Conservation (phyloP, 1,140 invertebrate species). For the Sarcophaga peregrina region DNA sequence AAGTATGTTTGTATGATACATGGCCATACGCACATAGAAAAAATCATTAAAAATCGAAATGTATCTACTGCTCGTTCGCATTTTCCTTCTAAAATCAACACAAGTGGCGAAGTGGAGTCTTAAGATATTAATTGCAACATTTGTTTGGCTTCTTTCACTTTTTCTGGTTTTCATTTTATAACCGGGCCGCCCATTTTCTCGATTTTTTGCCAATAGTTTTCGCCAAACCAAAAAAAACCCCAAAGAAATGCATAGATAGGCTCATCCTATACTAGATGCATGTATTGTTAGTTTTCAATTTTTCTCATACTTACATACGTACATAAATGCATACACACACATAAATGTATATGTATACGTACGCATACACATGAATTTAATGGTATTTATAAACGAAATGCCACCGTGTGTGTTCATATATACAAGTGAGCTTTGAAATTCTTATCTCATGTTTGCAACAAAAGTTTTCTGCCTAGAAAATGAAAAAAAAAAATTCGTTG, state of each 20-base stretch:
- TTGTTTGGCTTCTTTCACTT: neutral
- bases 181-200: too few relatives aligned
- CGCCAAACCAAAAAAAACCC: neutral
- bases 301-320: neutral
- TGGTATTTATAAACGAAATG: neutral
- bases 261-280: neutral
- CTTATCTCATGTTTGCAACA: conserved; percentile 14
- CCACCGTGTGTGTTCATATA: neutral
- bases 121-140: conserved; percentile 15
- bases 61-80: neutral
- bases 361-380: neutral
- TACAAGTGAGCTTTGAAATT: neutral
- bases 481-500: neutral
- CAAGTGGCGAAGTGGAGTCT: conserved; percentile 7
- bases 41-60: conserved; percentile 11
- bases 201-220: neutral
- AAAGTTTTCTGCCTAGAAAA: conserved; percentile 19
- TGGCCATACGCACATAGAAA: neutral
- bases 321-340: neutral
- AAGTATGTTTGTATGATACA: neutral
- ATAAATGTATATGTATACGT: neutral
- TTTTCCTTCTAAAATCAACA: neutral
- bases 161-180: too few relatives aligned
- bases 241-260: neutral
- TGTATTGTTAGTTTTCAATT: neutral